Evolutionary conservation across 2,113 vertebrate genomes (phyloP).

Genomic region (Poeciliopsis retropinna): DNA sequence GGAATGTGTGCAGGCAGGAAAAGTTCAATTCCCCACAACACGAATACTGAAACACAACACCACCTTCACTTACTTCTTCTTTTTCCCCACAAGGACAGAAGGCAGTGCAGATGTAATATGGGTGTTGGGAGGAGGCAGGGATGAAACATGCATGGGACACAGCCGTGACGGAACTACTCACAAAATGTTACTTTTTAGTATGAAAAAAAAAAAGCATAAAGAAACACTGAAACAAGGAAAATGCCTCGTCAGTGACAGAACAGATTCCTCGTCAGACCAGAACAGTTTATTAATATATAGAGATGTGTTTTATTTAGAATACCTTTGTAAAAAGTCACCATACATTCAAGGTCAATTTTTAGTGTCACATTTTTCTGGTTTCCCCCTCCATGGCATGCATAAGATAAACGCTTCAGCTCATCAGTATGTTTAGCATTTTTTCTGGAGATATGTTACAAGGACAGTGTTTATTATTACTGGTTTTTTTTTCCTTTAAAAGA

Average conservation of each 20-base stretch:
- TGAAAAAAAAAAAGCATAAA: neutral
- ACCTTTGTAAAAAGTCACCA: conserved; percentile 86
- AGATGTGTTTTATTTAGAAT: conserved; percentile 82
- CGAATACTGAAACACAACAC: conserved; percentile 29
- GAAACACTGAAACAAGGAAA: neutral
- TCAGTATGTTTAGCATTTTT: conserved; percentile 67
- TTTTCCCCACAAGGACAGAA: conserved; percentile 4
- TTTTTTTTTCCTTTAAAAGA: conserved; percentile 51
- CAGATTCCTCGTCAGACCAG: conserved; percentile 77
- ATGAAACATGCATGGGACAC: conserved; percentile 37
- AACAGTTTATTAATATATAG: conserved; percentile 85
- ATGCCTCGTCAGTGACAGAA: conserved; percentile 37
- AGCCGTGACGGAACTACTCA: conserved; percentile 35
- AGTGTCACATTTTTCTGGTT: conserved; percentile 76
- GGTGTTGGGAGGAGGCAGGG: conserved; percentile 4
- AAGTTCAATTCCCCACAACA: conserved; percentile 27
- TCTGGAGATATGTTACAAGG: conserved; percentile 67
- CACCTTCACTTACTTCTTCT: conserved; percentile 31
- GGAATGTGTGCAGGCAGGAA: conserved; percentile 43
- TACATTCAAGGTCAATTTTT: conserved; percentile 83
- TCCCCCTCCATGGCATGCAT: conserved; percentile 84
- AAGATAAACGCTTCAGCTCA: conserved; percentile 74
- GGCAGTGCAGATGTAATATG: conserved; percentile 28
- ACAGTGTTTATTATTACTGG: conserved; percentile 40
- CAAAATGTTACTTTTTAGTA: conserved; percentile 6